These are phyloP conservation scores for Trichonephila clavipes DNA, from an alignment of 1,140 invertebrate species.

Conservation along the genomic window DNA sequence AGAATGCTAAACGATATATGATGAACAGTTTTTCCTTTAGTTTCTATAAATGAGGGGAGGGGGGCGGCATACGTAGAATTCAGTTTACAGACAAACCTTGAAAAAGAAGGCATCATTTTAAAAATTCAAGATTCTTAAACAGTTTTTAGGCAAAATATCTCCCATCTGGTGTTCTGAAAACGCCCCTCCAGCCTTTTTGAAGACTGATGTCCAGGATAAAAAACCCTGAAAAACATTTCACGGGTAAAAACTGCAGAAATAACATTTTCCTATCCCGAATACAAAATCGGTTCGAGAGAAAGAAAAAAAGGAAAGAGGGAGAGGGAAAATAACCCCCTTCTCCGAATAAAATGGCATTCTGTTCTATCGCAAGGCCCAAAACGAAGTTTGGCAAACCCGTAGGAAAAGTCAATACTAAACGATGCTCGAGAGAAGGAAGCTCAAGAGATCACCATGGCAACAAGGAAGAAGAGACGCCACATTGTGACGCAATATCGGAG, in stretches of 20 bases:
- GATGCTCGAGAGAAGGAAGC: conserved; percentile 44
- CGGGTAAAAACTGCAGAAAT: conserved; percentile 17
- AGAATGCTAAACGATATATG: too few relatives aligned
- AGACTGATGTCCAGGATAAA: conserved; percentile 8
- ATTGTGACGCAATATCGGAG: conserved; percentile 71
- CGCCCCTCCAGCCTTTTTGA: background rate
- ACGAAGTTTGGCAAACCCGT: conserved; percentile 54
- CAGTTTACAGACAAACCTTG: background rate
- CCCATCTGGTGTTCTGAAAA: background rate
- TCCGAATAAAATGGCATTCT: conserved; percentile 48
- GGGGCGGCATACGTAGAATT: too few relatives aligned
- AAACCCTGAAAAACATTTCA: background rate
- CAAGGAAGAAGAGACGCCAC: conserved; percentile 62
- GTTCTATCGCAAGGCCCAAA: conserved; percentile 1
- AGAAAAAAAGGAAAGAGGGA: background rate
- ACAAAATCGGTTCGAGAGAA: conserved; percentile 51
- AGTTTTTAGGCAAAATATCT: background rate
- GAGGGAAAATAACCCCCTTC: background rate
- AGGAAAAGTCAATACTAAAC: conserved; percentile 73
- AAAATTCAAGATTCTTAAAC: background rate
- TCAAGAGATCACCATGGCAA: conserved; percentile 60
- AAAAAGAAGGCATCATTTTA: background rate
- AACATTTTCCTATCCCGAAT: conserved; percentile 54
- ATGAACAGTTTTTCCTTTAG: background rate
- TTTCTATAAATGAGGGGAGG: background rate